These are phyloP conservation scores for Whitmania pigra DNA, from an alignment of 1,140 invertebrate species.

Conservation along the genomic window DNA sequence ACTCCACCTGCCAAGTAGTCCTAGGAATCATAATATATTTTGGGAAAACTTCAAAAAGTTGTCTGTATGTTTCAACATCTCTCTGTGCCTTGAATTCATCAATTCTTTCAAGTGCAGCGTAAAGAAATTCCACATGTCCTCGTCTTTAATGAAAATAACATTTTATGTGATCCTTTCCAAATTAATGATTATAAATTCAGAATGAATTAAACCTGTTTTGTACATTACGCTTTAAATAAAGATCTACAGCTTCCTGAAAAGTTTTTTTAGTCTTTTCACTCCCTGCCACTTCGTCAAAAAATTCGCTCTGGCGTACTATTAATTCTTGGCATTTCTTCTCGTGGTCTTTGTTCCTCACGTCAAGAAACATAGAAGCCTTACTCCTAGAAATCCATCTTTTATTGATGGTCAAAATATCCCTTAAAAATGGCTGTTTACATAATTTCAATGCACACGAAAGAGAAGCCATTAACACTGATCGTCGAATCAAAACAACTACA, in stretches of 20 bases:
- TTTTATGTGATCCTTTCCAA: constrained; percentile 21
- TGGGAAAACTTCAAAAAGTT: constrained; percentile 75
- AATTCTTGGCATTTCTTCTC: constrained; percentile 22
- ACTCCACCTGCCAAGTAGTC: constrained; percentile 54
- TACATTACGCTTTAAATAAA: constrained; percentile 30
- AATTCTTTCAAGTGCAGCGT: constrained; percentile 72
- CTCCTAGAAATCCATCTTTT: too few relatives aligned
- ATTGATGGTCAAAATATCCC: too few relatives aligned
- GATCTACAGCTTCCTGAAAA: constrained; percentile 30
- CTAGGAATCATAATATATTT: constrained; percentile 73
- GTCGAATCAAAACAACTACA: too few relatives aligned
- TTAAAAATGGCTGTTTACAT: too few relatives aligned
- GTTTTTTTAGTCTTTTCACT: constrained; percentile 25
- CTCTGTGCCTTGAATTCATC: constrained; percentile 69
- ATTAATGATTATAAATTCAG: not conserved
- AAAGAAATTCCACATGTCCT: constrained; percentile 85
- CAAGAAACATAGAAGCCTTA: constrained; percentile 11
- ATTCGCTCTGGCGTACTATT: constrained; percentile 18
- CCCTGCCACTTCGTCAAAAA: constrained; percentile 22
- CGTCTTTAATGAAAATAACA: constrained; percentile 32
- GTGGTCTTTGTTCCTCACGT: constrained; percentile 23
- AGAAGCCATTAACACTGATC: too few relatives aligned
- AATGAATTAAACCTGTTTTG: constrained; percentile 57
- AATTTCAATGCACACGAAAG: too few relatives aligned
- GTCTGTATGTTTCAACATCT: constrained; percentile 82